Percentiles rank a stretch among this genome's conserved stretches.
Evolutionary conservation across 2,888 invertebrate genomes (phyloP).

Genomic region (Heteropelma amictum): DNA sequence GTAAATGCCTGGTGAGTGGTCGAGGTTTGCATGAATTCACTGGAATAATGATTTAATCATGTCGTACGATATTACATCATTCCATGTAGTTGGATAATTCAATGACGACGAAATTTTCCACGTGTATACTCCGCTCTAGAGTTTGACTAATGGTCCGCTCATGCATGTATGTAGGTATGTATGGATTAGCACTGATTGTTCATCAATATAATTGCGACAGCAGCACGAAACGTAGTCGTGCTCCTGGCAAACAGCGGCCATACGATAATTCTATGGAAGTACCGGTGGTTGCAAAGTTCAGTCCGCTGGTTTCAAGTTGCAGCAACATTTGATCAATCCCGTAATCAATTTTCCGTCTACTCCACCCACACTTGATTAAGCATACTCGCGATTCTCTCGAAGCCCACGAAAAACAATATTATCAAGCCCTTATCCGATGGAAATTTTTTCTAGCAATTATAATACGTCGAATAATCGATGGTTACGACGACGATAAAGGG

Average conservation of each 20-base stretch:
- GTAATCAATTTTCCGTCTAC: slow-evolving; percentile 43
- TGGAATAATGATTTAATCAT: neutral
- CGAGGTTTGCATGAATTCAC: neutral
- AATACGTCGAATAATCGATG: no score
- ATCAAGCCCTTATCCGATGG: neutral
- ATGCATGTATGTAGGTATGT: neutral
- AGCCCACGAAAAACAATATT: neutral
- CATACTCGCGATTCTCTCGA: neutral
- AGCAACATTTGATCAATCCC: slow-evolving; percentile 38
- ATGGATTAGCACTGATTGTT: slow-evolving; percentile 25
- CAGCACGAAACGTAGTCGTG: slow-evolving; percentile 21
- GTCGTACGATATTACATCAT: neutral
- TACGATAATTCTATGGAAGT: slow-evolving; percentile 43
- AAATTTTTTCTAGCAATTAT: neutral
- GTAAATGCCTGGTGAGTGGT: neutral
- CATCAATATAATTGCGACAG: slow-evolving; percentile 43
- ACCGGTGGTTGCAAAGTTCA: neutral
- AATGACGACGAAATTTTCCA: neutral
- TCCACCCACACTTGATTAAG: slow-evolving; percentile 35
- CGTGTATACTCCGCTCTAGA: neutral
- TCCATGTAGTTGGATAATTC: neutral
- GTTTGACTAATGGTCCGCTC: neutral
- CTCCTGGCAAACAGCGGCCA: slow-evolving; percentile 28
- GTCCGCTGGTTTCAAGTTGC: slow-evolving; percentile 1
- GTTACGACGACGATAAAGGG: neutral